A percentile compares a stretch with the other conserved stretches of the same genome.
These are phyloP conservation scores for Bombylius discolor DNA, from an alignment of 2,888 invertebrate species.

Conservation along the genomic window DNA sequence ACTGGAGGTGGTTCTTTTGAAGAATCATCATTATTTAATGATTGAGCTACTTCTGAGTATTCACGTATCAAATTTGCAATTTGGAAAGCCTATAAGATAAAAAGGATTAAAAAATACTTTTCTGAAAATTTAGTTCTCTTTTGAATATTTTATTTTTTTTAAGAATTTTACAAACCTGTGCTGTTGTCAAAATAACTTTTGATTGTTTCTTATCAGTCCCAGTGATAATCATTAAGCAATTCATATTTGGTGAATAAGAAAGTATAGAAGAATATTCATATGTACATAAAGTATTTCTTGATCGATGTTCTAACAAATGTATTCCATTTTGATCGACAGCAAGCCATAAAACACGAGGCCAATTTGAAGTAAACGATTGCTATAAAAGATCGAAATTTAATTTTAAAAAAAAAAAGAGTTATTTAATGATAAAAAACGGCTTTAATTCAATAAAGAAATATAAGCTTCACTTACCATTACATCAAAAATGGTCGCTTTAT, in stretches of 20 bases:
- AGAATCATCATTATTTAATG: slow-evolving; percentile 17
- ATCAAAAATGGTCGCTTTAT: slow-evolving; percentile 86
- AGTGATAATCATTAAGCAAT: slow-evolving; percentile 87
- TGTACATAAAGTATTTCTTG: slow-evolving; percentile 77
- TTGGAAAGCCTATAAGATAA: slow-evolving; percentile 14
- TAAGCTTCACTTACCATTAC: slow-evolving; percentile 57
- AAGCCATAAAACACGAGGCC: slow-evolving; percentile 86
- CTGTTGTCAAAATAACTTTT: slow-evolving; percentile 85
- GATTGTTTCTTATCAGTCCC: slow-evolving; percentile 83
- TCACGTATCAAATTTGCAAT: slow-evolving; percentile 52
- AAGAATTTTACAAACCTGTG: slow-evolving; percentile 48
- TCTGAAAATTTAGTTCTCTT: background rate
- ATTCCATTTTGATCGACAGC: slow-evolving; percentile 87
- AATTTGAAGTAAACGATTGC: slow-evolving; percentile 93
- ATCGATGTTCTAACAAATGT: slow-evolving; percentile 76
- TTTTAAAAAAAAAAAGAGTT: too few relatives aligned
- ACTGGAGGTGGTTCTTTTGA: slow-evolving; percentile 18
- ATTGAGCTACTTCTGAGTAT: slow-evolving; percentile 57
- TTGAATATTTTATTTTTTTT: background rate
- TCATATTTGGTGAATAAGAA: slow-evolving; percentile 82
- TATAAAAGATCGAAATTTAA: slow-evolving; percentile 30
- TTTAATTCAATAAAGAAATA: background rate
- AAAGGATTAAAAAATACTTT: background rate
- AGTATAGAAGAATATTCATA: slow-evolving; percentile 82
- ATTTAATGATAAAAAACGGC: background rate